Conservation (phyloP, 1,140 invertebrate species). For the Chrysopa pallens region DNA sequence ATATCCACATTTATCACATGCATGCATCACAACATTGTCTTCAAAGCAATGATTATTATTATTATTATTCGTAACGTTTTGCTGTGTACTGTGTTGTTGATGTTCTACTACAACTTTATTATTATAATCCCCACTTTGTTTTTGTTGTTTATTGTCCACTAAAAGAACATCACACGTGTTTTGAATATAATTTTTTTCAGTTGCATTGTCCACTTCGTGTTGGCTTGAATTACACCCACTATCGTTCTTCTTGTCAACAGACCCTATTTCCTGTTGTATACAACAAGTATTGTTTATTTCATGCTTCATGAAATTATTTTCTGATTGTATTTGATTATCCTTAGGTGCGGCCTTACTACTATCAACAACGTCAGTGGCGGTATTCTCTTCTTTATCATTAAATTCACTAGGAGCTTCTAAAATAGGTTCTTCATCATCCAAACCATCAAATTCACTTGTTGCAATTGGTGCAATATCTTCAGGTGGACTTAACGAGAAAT, state of each 20-base stretch:
- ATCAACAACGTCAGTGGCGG: background rate
- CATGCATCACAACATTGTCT: background rate
- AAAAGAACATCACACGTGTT: background rate
- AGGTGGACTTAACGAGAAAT: background rate
- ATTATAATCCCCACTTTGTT: background rate
- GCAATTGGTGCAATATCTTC: background rate
- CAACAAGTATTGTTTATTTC: background rate
- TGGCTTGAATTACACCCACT: background rate
- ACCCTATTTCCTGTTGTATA: background rate
- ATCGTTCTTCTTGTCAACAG: background rate
- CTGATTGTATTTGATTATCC: background rate
- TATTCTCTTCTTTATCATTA: background rate
- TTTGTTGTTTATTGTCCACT: too few species aligned
- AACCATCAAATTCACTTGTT: background rate
- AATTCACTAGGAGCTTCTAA: background rate
- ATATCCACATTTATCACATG: background rate
- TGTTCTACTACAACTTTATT: background rate
- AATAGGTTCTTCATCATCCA: background rate
- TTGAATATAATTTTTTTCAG: conserved; percentile 3
- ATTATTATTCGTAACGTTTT: background rate
- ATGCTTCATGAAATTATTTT: background rate
- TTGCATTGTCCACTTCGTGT: background rate
- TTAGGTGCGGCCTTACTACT: background rate
- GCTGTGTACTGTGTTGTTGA: background rate
- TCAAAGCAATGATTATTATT: background rate